Conservation (phyloP, 30 jellyfish, hydroid and myxozoan species). For the Aurelia coerulea region DNA sequence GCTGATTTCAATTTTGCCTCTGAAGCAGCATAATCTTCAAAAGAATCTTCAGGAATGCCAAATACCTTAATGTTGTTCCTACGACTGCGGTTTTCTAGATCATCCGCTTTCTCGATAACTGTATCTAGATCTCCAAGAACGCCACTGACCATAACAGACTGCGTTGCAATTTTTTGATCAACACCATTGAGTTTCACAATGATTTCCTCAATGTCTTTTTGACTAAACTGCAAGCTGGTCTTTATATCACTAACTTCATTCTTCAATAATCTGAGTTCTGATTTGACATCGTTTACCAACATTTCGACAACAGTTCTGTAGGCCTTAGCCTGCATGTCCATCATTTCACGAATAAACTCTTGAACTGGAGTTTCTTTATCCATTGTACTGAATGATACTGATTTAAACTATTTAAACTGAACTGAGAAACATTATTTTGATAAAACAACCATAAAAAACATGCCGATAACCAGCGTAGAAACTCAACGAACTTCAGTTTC, state of each 20-base stretch:
- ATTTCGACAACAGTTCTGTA: slow-evolving; percentile 35
- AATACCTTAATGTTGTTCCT: slow-evolving; percentile 35
- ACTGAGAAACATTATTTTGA: no score
- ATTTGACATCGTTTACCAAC: slow-evolving; percentile 46
- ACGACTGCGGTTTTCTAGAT: slow-evolving; percentile 42
- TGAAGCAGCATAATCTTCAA: slow-evolving; percentile 20
- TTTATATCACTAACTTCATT: slow-evolving; percentile 21
- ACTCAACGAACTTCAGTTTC: no score
- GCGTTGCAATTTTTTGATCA: background rate
- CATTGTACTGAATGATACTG: no score
- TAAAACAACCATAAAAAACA: no score
- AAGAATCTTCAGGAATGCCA: slow-evolving; percentile 31
- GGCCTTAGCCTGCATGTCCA: no score
- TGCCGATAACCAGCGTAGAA: no score
- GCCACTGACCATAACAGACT: background rate
- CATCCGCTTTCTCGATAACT: slow-evolving; percentile 1
- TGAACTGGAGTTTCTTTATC: no score
- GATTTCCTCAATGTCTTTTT: background rate
- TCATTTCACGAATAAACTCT: no score
- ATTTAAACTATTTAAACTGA: no score
- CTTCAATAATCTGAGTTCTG: no score
- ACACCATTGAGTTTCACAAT: background rate
- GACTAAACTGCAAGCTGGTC: slow-evolving; percentile 24
- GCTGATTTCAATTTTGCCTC: slow-evolving; percentile 14
- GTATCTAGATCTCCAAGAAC: background rate